Conservation (phyloP, 2,888 invertebrate genomes). For the Rhorus exstirpatorius region DNA sequence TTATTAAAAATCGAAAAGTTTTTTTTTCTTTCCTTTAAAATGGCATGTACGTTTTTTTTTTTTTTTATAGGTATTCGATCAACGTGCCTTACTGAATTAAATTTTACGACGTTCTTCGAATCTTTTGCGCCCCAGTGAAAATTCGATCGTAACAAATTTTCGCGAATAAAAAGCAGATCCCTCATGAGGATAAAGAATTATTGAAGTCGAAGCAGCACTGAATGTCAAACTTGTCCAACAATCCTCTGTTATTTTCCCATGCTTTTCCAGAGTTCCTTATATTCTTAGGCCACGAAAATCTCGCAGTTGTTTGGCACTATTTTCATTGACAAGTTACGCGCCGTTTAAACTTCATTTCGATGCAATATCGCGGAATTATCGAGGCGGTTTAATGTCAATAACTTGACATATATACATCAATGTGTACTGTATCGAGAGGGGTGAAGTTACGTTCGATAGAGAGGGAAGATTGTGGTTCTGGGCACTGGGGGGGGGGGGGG, state of each 20-base stretch:
- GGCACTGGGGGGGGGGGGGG: not conserved
- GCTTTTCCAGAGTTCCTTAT: not conserved
- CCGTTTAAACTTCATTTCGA: slow-evolving; percentile 43
- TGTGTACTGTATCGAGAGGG: slow-evolving; percentile 24
- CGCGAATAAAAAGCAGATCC: no score
- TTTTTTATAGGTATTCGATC: no score
- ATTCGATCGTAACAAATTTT: no score
- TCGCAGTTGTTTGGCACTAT: not conserved
- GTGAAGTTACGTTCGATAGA: slow-evolving; percentile 37
- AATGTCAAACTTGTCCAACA: no score
- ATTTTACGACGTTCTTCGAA: no score
- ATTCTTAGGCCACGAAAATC: not conserved
- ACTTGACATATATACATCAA: slow-evolving; percentile 17
- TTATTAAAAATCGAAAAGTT: no score
- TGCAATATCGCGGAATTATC: slow-evolving; percentile 53
- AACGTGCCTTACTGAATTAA: no score
- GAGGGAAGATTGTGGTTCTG: not conserved
- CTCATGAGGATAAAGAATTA: no score
- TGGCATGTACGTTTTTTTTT: no score
- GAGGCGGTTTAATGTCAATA: slow-evolving; percentile 46
- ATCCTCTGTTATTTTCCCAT: not conserved
- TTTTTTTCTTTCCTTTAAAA: no score
- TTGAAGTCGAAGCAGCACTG: no score
- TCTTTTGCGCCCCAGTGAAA: no score
- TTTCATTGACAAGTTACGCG: not conserved